Evolutionary conservation across 2,113 vertebrate genomes (phyloP), one percentile per base, ranked within the genome.

Genomic region (Bothrops jararaca): DNA sequence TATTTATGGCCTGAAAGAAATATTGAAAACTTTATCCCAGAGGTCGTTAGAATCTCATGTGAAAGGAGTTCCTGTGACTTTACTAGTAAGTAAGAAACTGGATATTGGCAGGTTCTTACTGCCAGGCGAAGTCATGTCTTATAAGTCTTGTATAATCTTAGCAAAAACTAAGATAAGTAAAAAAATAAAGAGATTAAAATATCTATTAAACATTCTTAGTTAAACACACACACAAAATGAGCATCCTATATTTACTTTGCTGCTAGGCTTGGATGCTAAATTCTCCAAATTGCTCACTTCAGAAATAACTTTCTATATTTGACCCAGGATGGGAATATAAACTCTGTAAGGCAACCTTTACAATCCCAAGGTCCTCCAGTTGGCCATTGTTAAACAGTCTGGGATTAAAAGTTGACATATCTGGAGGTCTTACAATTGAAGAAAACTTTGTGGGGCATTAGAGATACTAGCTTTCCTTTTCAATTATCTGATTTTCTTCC

Each of bases 41-140:
- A 48, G 56, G 53, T 58, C 85, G 69, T 69, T 54, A 92, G 54
- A 57, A 54, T 89, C 69, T 60, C 86, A 39, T 56, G 88, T 86
- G 92, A 64, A 90, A 93, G 89, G 92, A 48, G 80, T 85, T 60
- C 89, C 88, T 52, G 56, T 90, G 89, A 89, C 92, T 93, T 93
- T 64, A 90, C 34, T 90, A 86, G 56, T 90, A 29, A 92, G 89
- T 90, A 90, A 57, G n/a, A 92, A 89, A 45, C 53, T 57, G n/a
- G 50, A 8, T n/a, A 22, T 58, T 90, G 88, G 54, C 54, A 90
- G 13, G 80, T 52, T 52, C 89, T 50, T 29, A 18, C 24, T 54
- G 69, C 91, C n/a, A 29, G 91, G 23, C 48, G 88, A 89, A 57
- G 53, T n/a, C 26, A 39, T 24, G n/a, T 34, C 88, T 24, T 90